A percentile compares a stretch with the other conserved stretches of the same genome.
These are phyloP conservation scores for Amyelois transitella DNA, from an alignment of 1,140 invertebrate species.

Conservation along the genomic window DNA sequence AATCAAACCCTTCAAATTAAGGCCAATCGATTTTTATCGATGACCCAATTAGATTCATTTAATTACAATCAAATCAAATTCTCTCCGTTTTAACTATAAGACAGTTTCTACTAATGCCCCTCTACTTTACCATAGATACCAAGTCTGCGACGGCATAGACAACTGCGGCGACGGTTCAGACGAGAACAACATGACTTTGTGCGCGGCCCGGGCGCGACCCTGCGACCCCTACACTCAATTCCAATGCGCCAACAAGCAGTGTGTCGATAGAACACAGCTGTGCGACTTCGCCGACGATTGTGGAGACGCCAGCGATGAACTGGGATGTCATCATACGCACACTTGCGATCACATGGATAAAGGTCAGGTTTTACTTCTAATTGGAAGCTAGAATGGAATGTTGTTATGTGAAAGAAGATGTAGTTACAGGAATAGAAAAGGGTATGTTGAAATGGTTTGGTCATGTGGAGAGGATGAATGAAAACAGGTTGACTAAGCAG, in stretches of 20 bases:
- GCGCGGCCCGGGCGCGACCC: slow-evolving; percentile 80
- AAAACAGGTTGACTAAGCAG: no score
- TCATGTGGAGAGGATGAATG: no score
- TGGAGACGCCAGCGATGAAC: slow-evolving; percentile 91
- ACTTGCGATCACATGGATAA: slow-evolving; percentile 82
- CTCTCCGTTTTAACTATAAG: no score
- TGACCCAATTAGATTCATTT: no score
- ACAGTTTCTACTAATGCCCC: no score
- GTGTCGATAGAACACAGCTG: slow-evolving; percentile 85
- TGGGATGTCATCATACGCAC: slow-evolving; percentile 88
- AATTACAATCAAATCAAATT: no score
- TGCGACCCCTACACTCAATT: slow-evolving; percentile 86
- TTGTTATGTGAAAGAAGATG: no score
- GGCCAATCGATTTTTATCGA: no score
- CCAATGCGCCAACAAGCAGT: slow-evolving; percentile 94
- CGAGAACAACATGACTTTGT: slow-evolving; percentile 94
- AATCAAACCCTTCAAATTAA: no score
- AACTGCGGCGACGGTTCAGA: slow-evolving; percentile 96
- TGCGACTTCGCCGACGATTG: slow-evolving; percentile 91
- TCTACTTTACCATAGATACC: slow-evolving; percentile 63
- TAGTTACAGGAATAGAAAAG: no score
- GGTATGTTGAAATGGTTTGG: no score
- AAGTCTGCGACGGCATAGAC: slow-evolving; percentile 88
- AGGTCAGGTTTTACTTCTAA: slow-evolving; percentile 28
- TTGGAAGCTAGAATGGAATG: no score